These are phyloP conservation scores for Nesometra sesokonis DNA, from an alignment of 35 echinoderm and acorn worm species.

Conservation along the genomic window DNA sequence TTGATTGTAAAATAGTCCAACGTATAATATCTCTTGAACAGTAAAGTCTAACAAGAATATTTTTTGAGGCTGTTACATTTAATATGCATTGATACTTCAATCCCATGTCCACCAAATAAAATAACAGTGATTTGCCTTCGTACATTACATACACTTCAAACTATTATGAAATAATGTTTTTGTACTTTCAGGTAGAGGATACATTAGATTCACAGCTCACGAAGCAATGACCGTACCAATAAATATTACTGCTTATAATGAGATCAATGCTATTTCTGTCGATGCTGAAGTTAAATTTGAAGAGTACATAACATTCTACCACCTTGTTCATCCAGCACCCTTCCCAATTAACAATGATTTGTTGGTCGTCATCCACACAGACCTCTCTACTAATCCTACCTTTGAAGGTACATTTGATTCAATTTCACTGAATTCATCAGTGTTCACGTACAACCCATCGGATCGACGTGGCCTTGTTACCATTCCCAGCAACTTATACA, in stretches of 20 bases:
- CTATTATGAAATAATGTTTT: background rate
- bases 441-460: slow-evolving; percentile 29
- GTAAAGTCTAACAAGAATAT: too few relatives aligned
- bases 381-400: slow-evolving; percentile 58
- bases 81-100: too few relatives aligned
- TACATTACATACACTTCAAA: too few relatives aligned
- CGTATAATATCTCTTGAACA: too few relatives aligned
- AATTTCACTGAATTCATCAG: slow-evolving; percentile 20
- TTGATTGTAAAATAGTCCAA: too few relatives aligned
- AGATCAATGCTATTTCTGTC: background rate
- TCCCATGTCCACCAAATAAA: too few relatives aligned
- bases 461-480: slow-evolving; percentile 46
- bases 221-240: background rate
- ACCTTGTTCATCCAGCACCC: slow-evolving; percentile 47
- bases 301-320: slow-evolving; percentile 51
- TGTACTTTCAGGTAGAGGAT: background rate
- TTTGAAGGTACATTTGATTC: slow-evolving; percentile 47
- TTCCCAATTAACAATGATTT: slow-evolving; percentile 47
- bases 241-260: background rate
- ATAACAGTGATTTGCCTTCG: too few relatives aligned
- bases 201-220: background rate
- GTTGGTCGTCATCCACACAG: slow-evolving; percentile 45
- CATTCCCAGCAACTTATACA: slow-evolving; percentile 51
- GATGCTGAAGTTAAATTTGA: background rate
- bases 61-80: too few relatives aligned